Evolutionary conservation across 2,888 invertebrate genomes (phyloP).

Genomic region (Julus scandinavius): DNA sequence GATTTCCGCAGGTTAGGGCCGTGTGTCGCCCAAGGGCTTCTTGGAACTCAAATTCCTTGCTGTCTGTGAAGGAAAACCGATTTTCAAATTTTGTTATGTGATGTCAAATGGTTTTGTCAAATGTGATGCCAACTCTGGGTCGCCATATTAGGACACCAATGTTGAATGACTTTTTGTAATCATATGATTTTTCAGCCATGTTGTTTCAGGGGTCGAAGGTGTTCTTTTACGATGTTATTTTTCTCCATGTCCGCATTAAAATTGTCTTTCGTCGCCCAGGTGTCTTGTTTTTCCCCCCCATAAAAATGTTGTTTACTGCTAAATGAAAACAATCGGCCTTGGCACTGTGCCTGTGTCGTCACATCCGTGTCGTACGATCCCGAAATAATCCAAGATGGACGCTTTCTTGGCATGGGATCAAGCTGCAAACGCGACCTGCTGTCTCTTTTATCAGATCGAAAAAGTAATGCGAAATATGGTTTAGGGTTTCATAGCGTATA

Average conservation of each 20-base stretch:
- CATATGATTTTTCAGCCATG: not conserved
- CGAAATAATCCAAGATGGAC: not conserved
- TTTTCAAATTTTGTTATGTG: too few species aligned
- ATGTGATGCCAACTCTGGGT: too few species aligned
- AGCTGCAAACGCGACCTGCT: not conserved
- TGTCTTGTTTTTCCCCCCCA: not conserved
- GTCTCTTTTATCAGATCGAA: not conserved
- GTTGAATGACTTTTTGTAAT: too few species aligned
- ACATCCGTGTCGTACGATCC: not conserved
- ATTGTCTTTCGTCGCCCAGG: not conserved
- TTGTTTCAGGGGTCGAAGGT: not conserved
- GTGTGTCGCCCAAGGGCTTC: too few species aligned
- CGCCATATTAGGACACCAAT: too few species aligned
- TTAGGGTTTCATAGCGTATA: not conserved
- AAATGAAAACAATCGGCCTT: slow-evolving; percentile 1
- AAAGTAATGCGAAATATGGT: not conserved
- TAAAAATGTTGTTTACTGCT: slow-evolving; percentile 6
- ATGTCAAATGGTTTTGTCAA: too few species aligned
- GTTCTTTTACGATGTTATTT: not conserved
- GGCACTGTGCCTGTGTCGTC: not conserved
- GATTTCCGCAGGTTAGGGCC: too few species aligned
- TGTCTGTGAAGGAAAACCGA: too few species aligned
- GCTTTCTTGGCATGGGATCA: not conserved
- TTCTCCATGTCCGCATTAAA: not conserved
- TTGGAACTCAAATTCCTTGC: too few species aligned